Evolutionary conservation across 2,797 vertebrate genomes (phyloP).

Genomic region (Otolemur crassicaudatus): DNA sequence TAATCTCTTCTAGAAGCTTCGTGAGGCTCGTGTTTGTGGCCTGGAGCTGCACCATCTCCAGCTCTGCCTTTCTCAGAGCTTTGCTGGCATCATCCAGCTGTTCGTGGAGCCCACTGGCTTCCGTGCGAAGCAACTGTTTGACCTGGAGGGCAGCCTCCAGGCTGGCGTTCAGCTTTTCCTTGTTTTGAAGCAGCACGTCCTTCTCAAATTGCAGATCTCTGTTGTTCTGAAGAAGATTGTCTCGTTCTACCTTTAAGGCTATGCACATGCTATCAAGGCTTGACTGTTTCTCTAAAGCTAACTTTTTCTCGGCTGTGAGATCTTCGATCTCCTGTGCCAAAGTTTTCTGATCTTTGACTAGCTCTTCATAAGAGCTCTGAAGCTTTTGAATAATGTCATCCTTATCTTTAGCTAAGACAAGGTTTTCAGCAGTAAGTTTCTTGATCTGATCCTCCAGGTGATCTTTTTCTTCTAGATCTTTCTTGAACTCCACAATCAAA

Average conservation of each 20-base stretch:
- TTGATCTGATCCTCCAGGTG: constrained; percentile 84
- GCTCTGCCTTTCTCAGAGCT: constrained; percentile 84
- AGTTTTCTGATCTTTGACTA: constrained; percentile 80
- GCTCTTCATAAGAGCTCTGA: constrained; percentile 84
- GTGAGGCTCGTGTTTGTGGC: constrained; percentile 89
- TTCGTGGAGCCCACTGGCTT: constrained; percentile 86
- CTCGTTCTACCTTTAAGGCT: constrained; percentile 79
- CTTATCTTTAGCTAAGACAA: constrained; percentile 85
- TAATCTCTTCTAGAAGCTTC: constrained; percentile 91
- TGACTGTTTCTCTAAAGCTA: constrained; percentile 54
- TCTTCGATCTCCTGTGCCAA: constrained; percentile 81
- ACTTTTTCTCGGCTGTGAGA: constrained; percentile 84
- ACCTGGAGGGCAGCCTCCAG: constrained; percentile 73
- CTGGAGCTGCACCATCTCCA: constrained; percentile 89
- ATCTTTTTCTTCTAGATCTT: constrained; percentile 84
- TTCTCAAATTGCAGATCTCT: constrained; percentile 82
- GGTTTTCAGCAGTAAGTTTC: constrained; percentile 89
- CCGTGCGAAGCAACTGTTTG: constrained; percentile 84
- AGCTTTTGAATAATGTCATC: constrained; percentile 86
- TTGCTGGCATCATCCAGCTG: constrained; percentile 85
- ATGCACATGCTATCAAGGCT: constrained; percentile 75
- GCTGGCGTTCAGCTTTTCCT: constrained; percentile 76
- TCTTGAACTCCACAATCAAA: constrained; percentile 82
- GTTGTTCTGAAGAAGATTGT: constrained; percentile 69
- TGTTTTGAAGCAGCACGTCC: constrained; percentile 75